Base-by-base conservation (phyloP, 2,888 invertebrate genomes). In the Tortricodes alternella region DNA sequence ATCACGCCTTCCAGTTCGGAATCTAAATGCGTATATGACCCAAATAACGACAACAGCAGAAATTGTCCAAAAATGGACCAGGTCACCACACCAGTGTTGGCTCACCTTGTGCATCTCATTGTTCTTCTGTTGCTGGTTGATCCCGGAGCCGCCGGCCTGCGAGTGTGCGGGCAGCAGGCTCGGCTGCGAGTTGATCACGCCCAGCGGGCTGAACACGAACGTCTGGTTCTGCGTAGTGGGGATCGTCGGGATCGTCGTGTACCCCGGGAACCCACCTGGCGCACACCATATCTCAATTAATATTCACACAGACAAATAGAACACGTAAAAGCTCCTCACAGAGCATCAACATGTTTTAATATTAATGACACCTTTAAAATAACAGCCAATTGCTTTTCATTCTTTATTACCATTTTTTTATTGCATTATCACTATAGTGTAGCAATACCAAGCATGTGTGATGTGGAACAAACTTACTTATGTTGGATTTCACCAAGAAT, bases 221-320 rank as follows among this genome's bases (percentile, higher is more conserved):
- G 96, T 96, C 75, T 96, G 96, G 66, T 94, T 92, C 84, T 96
- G 95, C 57, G 95, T 94, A 4, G 95, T 94, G 46, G 94, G 93
- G 65, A 95, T 96, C 29, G 95, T 94, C 16, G 95, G 95, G 59
- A 95, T 95, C 13, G 94, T 95, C 51, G 95, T 92, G 76, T 96
- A 97, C 2, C 96, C 95, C 2, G 95, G 94, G 85, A 93, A 95
- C 64, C 93, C 91, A 1, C 92, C 92, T 91, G 79, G 50, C 63
- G 50, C 39, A 19, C 49, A 49, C 19, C 53, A 57, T 41, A 37
- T 38, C 27, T 4, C 9, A 46, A 27, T 50, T n/a, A 37, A 11
- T 9, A 39, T 11, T 49, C 11, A 35, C 34, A 6, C 21, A 48
- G 37, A 23, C 27, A 11, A 41, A 38, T 24, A 35, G 35, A 38